Evolutionary conservation across 1,140 invertebrate genomes (phyloP).

Genomic region (Yoshiicerus persimilis): DNA sequence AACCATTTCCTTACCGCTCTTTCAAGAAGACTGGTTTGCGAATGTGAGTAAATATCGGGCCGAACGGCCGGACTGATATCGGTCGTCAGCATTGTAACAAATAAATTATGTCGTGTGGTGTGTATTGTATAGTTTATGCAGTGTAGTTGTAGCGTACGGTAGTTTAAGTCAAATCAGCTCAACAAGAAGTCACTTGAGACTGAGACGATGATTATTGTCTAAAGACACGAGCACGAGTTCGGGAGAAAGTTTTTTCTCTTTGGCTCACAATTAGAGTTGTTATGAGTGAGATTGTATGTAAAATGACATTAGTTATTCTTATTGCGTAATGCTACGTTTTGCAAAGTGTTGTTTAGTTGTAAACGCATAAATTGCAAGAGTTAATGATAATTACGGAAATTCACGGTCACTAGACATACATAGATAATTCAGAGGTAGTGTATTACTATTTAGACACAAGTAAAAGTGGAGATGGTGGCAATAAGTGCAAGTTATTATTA

Average conservation of each 20-base stretch:
- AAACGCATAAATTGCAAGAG: background rate
- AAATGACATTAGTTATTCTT: background rate
- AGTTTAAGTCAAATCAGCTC: background rate
- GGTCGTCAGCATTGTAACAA: slow-evolving; percentile 46
- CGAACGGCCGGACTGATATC: slow-evolving; percentile 48
- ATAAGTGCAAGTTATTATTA: slow-evolving; percentile 8
- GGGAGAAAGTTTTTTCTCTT: background rate
- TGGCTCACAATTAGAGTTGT: background rate
- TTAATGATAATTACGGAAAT: background rate
- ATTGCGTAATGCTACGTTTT: background rate
- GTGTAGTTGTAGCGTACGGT: no score
- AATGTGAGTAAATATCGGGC: slow-evolving; percentile 48
- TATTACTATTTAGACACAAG: background rate
- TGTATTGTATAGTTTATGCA: background rate
- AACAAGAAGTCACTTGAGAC: background rate
- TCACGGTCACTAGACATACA: background rate
- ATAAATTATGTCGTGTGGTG: background rate
- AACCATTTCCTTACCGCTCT: slow-evolving; percentile 46
- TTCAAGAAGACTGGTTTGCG: slow-evolving; percentile 44
- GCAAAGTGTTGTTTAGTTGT: background rate
- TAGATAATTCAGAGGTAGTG: background rate
- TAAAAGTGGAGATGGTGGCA: background rate
- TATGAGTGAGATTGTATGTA: background rate
- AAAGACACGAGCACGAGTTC: background rate
- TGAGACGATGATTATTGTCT: slow-evolving; percentile 1